phyloP scores from a whole-genome alignment of 1,140 invertebrate genomes.

The Drosophila dunni region DNA sequence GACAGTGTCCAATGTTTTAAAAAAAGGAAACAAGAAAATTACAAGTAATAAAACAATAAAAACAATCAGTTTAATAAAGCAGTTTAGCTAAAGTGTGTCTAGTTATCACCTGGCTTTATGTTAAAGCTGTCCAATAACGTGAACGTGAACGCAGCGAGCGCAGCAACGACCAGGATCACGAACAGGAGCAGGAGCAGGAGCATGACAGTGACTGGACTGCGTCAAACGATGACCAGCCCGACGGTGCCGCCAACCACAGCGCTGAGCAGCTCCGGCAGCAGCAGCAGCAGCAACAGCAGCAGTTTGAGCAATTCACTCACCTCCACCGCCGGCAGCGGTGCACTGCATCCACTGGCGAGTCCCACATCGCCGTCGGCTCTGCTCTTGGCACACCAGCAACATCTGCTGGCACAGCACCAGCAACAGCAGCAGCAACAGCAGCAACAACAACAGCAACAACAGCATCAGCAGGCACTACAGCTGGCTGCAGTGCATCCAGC shows the following conservation, averaged over 20 bases:
- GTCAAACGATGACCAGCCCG: constrained; percentile 84
- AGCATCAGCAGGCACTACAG: constrained; percentile 68
- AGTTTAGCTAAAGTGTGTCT: constrained; percentile 5
- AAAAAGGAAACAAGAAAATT: constrained; percentile 16
- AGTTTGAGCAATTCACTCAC: constrained; percentile 42
- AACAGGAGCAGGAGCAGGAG: constrained; percentile 50
- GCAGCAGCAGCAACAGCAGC: constrained; percentile 56
- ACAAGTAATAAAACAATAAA: constrained; percentile 4
- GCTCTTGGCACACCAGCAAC: constrained; percentile 86
- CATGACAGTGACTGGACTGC: constrained; percentile 85
- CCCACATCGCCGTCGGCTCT: constrained; percentile 85
- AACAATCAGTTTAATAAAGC: constrained; percentile 7
- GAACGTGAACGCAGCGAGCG: constrained; percentile 31
- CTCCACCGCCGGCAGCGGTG: constrained; percentile 33
- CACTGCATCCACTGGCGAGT: constrained; percentile 62
- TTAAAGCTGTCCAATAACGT: constrained; percentile 66
- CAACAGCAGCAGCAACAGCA: constrained; percentile 78
- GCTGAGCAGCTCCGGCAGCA: constrained; percentile 54
- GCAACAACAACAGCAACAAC: constrained; percentile 60
- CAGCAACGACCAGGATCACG: constrained; percentile 38
- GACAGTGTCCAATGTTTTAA: constrained; percentile 43
- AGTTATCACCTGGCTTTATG: constrained; percentile 63
- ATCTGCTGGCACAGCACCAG: constrained; percentile 69
- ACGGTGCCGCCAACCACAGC: constrained; percentile 81
- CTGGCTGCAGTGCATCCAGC: constrained; percentile 68